Percentiles rank a stretch among this genome's conserved stretches.
phyloP scores from a whole-genome alignment of 2,797 vertebrate genomes.

The Enoplosus armatus region DNA sequence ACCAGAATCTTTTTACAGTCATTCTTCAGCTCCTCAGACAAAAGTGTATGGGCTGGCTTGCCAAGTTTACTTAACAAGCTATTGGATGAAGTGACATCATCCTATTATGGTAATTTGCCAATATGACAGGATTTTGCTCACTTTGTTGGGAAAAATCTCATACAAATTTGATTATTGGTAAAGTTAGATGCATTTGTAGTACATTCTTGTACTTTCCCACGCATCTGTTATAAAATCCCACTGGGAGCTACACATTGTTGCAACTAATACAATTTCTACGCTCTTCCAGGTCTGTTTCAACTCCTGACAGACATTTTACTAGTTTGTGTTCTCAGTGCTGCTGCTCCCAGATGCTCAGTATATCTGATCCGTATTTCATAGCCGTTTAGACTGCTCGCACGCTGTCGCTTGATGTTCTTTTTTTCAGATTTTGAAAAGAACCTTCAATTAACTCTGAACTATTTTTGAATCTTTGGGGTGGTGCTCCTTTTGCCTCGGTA shows the following conservation, averaged over 20 bases:
- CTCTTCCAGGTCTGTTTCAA: constrained; percentile 65
- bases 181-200: constrained; percentile 40
- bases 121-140: constrained; percentile 8
- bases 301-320: constrained; percentile 64
- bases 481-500: constrained; percentile 39
- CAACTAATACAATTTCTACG: constrained; percentile 60
- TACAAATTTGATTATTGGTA: constrained; percentile 43
- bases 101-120: neutral
- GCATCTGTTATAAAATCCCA: constrained; percentile 47
- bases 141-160: constrained; percentile 29
- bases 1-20: neutral
- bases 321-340: constrained; percentile 39
- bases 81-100: neutral
- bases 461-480: constrained; percentile 51
- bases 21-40: neutral
- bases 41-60: neutral
- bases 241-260: constrained; percentile 52
- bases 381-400: constrained; percentile 34
- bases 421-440: constrained; percentile 42
- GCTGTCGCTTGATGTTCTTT: constrained; percentile 39
- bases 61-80: neutral
- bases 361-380: constrained; percentile 65
- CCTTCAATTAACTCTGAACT: constrained; percentile 58
- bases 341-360: constrained; percentile 45
- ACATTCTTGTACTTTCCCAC: constrained; percentile 42